These are phyloP conservation scores for Poliocrania exsul DNA, from an alignment of 2,797 vertebrate species.

Conservation along the genomic window DNA sequence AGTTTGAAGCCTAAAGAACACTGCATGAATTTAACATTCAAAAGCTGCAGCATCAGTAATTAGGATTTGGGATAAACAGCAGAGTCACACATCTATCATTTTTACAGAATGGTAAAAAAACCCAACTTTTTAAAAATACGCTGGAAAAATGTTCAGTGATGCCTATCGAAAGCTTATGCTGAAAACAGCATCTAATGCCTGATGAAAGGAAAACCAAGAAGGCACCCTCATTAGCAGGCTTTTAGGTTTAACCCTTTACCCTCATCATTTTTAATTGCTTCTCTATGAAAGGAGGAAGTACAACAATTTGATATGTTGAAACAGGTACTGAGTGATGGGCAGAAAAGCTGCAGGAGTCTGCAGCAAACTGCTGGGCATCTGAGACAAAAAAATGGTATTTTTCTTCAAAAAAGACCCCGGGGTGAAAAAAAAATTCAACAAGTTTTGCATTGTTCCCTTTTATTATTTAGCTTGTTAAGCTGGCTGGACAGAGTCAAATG, in stretches of 20 bases:
- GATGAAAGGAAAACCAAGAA: slow-evolving; percentile 20
- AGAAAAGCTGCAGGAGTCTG: slow-evolving; percentile 16
- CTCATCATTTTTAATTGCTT: slow-evolving; percentile 77
- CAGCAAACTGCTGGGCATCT: slow-evolving; percentile 37
- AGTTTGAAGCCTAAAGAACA: slow-evolving; percentile 33
- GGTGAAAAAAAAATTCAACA: not conserved
- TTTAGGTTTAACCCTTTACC: slow-evolving; percentile 68
- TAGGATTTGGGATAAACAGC: slow-evolving; percentile 53
- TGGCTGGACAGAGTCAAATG: slow-evolving; percentile 32
- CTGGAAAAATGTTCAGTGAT: slow-evolving; percentile 61
- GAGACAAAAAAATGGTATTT: not conserved
- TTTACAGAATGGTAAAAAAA: slow-evolving; percentile 21
- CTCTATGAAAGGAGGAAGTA: slow-evolving; percentile 13
- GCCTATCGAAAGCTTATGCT: slow-evolving; percentile 48
- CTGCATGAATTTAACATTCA: not conserved
- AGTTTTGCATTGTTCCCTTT: slow-evolving; percentile 30
- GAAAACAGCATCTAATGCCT: slow-evolving; percentile 36
- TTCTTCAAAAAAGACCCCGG: not conserved
- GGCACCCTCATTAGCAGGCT: slow-evolving; percentile 56
- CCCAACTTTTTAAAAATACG: slow-evolving; percentile 12
- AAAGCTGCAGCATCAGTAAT: slow-evolving; percentile 33
- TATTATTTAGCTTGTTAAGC: slow-evolving; percentile 65
- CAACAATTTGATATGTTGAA: not conserved
- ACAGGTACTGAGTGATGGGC: slow-evolving; percentile 4
- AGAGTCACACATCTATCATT: slow-evolving; percentile 47